These are phyloP conservation scores for Tridacna crocea DNA, from an alignment of 2,888 invertebrate species.

Conservation along the genomic window DNA sequence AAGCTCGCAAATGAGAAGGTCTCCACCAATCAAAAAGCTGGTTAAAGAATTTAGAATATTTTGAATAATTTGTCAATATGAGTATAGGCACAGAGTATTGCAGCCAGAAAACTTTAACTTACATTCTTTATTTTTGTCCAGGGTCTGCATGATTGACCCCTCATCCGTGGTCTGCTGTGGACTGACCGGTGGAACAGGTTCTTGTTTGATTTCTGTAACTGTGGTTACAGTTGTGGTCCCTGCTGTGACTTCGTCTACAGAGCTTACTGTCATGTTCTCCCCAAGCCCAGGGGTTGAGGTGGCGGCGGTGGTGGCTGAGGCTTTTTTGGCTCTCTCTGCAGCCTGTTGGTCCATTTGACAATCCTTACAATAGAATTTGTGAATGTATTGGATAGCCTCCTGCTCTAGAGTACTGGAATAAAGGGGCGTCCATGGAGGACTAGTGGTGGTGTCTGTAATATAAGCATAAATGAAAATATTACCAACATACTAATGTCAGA, in stretches of 20 bases:
- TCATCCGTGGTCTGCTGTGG: conserved; percentile 97
- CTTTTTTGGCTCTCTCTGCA: conserved; percentile 68
- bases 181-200: conserved; percentile 65
- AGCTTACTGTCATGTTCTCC: conserved; percentile 34
- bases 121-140: conserved; percentile 99
- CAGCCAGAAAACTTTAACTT: conserved; percentile 86
- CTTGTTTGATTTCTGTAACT: conserved; percentile 52
- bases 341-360: conserved; percentile 79
- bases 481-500: background rate
- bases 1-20: no score
- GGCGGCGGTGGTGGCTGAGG: conserved; percentile 49
- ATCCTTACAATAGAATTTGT: conserved; percentile 81
- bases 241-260: conserved; percentile 13
- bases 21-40: no score
- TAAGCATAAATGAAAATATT: background rate
- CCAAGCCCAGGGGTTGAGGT: conserved; percentile 30
- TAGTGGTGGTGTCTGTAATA: conserved; percentile 75
- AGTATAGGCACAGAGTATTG: no score
- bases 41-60: no score
- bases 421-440: conserved; percentile 77
- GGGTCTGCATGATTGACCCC: conserved; percentile 95
- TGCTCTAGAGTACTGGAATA: conserved; percentile 77
- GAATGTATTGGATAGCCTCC: conserved; percentile 79
- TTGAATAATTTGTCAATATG: no score
- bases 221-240: conserved; percentile 12